Evolutionary conservation across 2,888 invertebrate genomes (phyloP), one percentile per base, ranked within the genome.

Genomic region (Nymphalis urticae): DNA sequence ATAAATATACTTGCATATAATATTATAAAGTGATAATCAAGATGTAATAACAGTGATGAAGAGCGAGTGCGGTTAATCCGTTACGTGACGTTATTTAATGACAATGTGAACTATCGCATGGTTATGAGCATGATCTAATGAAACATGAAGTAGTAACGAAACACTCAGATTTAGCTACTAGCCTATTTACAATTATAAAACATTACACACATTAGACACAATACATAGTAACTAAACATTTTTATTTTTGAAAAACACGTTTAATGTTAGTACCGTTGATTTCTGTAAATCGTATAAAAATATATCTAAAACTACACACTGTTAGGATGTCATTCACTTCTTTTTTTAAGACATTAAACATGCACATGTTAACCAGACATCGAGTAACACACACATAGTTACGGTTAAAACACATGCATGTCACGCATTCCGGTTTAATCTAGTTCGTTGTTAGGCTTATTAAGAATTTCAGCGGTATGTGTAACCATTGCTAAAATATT

Each of bases 261-360:
- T 61, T 61, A 64, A 36, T 32, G 69, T 74, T 72, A 73, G 70
- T 69, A 58, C 10, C 50, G 47, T 53, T 50, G 47, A 48, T 59
- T 48, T 69, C 56, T 61, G 51, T 61, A 32, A 61, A 54, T 58
- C 48, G 59, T 58, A 61, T 60, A 63, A 59, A 47, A 60, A 10
- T 17, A 16, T 63, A 3, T 64, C 58, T 71, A 69, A 60, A 65
- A 61, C 67, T 69, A 69, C 47, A 65, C 53, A 48, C 60, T 65
- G 78, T 84, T 85, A 80, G 81, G 77, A 76, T 80, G 90, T 91
- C 91, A 91, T 91, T 91, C 91, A 90, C 91, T 91, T 91, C 91
- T 89, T 91, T 89, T 88, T 17, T 56, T 42, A 84, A 84, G 81
- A 85, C 86, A 73, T 72, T 66, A 75, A 71, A 76, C 78, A 79